A percentile compares a stretch with the other conserved stretches of the same genome.
phyloP scores from a whole-genome alignment of 2,113 vertebrate genomes.

The Hipposideros armiger region DNA sequence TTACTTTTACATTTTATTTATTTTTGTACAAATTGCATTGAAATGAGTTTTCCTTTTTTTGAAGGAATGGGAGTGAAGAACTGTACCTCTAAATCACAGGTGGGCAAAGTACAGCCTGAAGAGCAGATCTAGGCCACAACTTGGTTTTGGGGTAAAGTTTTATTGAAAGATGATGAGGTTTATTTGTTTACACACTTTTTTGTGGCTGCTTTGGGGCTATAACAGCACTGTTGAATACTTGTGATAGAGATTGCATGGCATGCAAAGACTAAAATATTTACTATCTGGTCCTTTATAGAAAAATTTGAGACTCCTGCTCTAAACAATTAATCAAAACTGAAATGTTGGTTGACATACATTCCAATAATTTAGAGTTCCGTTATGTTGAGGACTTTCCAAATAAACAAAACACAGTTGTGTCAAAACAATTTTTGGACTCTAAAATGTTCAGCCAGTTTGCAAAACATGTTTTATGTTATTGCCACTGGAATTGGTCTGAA shows the following conservation, averaged over 20 bases:
- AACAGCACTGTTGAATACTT: neutral
- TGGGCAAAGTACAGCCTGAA: neutral
- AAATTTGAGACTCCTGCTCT: neutral
- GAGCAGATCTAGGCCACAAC: neutral
- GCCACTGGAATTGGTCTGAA: neutral
- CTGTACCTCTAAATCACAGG: neutral
- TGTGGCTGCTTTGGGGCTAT: neutral
- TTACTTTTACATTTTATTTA: slow-evolving; percentile 45
- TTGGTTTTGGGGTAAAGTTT: slow-evolving; percentile 39
- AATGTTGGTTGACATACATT: neutral
- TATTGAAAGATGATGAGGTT: neutral
- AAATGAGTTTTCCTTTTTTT: neutral
- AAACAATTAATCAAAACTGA: neutral
- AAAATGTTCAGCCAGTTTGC: neutral
- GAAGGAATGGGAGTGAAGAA: neutral
- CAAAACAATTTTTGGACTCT: neutral
- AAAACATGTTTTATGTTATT: slow-evolving; percentile 4
- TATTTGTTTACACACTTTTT: neutral
- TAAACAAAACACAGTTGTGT: neutral
- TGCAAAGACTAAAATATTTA: neutral
- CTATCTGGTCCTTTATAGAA: neutral
- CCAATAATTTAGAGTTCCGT: neutral
- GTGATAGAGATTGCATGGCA: neutral
- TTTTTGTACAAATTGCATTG: slow-evolving; percentile 20
- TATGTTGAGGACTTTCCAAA: neutral